phyloP scores from a whole-genome alignment of 2,888 invertebrate genomes.

The Aspidiotus destructor region DNA sequence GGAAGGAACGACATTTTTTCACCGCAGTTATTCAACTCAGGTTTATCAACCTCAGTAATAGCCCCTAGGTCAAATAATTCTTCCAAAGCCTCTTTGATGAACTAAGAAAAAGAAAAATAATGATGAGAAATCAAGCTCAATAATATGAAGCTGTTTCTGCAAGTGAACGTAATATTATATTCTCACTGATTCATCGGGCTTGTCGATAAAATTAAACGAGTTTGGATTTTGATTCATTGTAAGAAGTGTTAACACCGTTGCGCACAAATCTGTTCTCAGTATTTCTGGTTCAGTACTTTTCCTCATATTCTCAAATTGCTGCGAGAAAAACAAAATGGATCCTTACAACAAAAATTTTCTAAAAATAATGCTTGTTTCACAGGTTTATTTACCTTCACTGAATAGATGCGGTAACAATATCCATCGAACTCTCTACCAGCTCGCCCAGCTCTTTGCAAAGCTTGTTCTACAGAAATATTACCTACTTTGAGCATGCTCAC shows the following conservation, averaged over 20 bases:
- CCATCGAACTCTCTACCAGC: conserved; percentile 83
- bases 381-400: conserved; percentile 45
- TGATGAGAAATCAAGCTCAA: background rate
- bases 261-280: conserved; percentile 58
- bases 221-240: conserved; percentile 72
- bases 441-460: conserved; percentile 84
- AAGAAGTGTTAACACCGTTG: conserved; percentile 70
- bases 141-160: background rate
- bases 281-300: conserved; percentile 79
- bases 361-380: background rate
- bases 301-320: conserved; percentile 61
- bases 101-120: background rate
- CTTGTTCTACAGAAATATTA: conserved; percentile 80
- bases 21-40: conserved; percentile 63
- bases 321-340: conserved; percentile 4
- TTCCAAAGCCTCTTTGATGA: conserved; percentile 14
- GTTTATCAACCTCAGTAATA: conserved; percentile 46
- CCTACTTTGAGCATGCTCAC: conserved; percentile 73
- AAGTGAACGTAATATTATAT: background rate
- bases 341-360: background rate
- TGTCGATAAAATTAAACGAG: conserved; percentile 83
- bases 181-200: conserved; percentile 61
- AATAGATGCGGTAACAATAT: conserved; percentile 77
- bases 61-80: conserved; percentile 50
- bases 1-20: conserved; percentile 83